A percentile compares a stretch with the other conserved stretches of the same genome.
These are phyloP conservation scores for Stegodyphus dumicola DNA, from an alignment of 1,140 invertebrate species.

Conservation along the genomic window DNA sequence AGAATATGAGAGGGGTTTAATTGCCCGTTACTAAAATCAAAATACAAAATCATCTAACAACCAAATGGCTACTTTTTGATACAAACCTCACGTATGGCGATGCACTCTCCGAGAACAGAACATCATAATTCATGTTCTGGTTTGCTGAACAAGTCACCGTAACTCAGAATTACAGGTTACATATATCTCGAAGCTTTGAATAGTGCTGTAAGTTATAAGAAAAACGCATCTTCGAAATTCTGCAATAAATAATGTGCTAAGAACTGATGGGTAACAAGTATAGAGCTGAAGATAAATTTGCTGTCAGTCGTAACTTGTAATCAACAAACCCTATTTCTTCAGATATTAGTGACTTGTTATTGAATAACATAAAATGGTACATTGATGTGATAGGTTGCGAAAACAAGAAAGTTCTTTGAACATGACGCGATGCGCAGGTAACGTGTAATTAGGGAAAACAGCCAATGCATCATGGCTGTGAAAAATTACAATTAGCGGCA, in stretches of 20 bases:
- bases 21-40: too few species aligned
- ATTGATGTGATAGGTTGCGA: too few species aligned
- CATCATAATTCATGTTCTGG: conserved; percentile 9
- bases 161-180: conserved; percentile 20
- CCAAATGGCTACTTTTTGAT: neutral
- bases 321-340: conserved; percentile 22
- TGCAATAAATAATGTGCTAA: too few species aligned
- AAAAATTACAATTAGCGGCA: too few species aligned
- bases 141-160: neutral
- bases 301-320: conserved; percentile 42
- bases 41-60: too few species aligned
- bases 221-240: too few species aligned
- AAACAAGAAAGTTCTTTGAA: too few species aligned
- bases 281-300: conserved; percentile 25
- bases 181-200: neutral
- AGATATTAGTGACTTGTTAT: conserved; percentile 12
- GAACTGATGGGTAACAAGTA: neutral
- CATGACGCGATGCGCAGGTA: too few species aligned
- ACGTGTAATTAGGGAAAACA: too few species aligned
- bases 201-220: too few species aligned
- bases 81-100: conserved; percentile 25
- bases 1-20: too few species aligned
- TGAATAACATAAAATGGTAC: conserved; percentile 19
- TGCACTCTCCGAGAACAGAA: neutral
- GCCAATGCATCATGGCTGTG: too few species aligned